Evolutionary conservation across 2,113 vertebrate species (phyloP).

Genomic region (Aramus guarauna): DNA sequence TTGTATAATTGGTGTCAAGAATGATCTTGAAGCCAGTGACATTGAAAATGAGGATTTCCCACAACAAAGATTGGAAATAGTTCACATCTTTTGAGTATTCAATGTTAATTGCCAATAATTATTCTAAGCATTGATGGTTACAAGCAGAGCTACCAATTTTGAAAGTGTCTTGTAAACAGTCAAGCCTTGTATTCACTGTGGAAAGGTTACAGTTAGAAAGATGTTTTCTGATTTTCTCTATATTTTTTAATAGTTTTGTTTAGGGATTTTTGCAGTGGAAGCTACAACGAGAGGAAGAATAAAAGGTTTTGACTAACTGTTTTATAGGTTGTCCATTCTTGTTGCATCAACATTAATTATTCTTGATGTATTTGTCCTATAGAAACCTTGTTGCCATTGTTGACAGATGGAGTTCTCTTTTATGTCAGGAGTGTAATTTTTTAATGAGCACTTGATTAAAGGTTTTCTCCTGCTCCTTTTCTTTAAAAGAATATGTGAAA

Average conservation of each 20-base stretch:
- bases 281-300: background rate
- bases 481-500: conserved; percentile 15
- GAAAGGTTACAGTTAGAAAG: background rate
- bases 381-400: conserved; percentile 20
- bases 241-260: background rate
- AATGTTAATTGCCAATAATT: background rate
- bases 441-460: conserved; percentile 41
- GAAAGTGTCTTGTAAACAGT: background rate
- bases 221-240: background rate
- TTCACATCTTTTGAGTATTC: background rate
- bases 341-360: conserved; percentile 47
- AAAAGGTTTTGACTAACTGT: conserved; percentile 25
- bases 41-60: background rate
- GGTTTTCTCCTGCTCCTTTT: background rate
- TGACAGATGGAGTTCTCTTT: conserved; percentile 39
- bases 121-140: background rate
- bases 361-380: conserved; percentile 29
- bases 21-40: background rate
- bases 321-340: conserved; percentile 34
- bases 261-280: background rate
- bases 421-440: conserved; percentile 32
- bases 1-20: background rate
- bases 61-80: background rate
- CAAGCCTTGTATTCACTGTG: background rate
- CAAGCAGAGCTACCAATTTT: background rate